A percentile compares a stretch with the other conserved stretches of the same genome.
phyloP scores from a whole-genome alignment of 2,888 invertebrate genomes.

The Zelleria hepariella region DNA sequence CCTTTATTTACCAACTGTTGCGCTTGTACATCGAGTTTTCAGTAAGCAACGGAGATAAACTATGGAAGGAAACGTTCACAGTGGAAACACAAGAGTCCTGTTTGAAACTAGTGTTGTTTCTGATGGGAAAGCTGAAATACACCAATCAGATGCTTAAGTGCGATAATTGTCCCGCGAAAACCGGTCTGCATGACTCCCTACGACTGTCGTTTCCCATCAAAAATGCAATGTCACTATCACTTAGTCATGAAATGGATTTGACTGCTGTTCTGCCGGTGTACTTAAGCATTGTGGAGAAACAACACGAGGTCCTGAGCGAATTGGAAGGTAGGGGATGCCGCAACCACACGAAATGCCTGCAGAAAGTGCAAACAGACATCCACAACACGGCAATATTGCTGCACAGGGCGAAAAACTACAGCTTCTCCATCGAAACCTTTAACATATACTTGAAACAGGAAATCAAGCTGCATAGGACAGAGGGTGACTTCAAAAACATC shows the following conservation, averaged over 20 bases:
- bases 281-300: constrained; percentile 24
- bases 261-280: constrained; percentile 23
- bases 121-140: constrained; percentile 29
- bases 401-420: constrained; percentile 35
- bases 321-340: constrained; percentile 31
- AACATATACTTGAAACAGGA: constrained; percentile 43
- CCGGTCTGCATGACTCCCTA: constrained; percentile 45
- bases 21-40: constrained; percentile 39
- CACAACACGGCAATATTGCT: constrained; percentile 51
- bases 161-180: constrained; percentile 39
- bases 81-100: constrained; percentile 26
- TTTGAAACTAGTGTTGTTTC: constrained; percentile 32
- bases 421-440: constrained; percentile 45
- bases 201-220: constrained; percentile 40
- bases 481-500: constrained; percentile 36
- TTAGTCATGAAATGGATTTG: constrained; percentile 24
- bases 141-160: constrained; percentile 45
- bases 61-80: constrained; percentile 19
- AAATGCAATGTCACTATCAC: constrained; percentile 29
- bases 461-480: constrained; percentile 21
- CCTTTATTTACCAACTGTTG: constrained; percentile 43
- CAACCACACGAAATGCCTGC: constrained; percentile 40
- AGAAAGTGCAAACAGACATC: constrained; percentile 45
- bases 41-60: constrained; percentile 17
- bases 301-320: constrained; percentile 33